A percentile compares a stretch with the other conserved stretches of the same genome.
phyloP scores from a whole-genome alignment of 2,797 vertebrate species.

The Ispidina lecontei region DNA sequence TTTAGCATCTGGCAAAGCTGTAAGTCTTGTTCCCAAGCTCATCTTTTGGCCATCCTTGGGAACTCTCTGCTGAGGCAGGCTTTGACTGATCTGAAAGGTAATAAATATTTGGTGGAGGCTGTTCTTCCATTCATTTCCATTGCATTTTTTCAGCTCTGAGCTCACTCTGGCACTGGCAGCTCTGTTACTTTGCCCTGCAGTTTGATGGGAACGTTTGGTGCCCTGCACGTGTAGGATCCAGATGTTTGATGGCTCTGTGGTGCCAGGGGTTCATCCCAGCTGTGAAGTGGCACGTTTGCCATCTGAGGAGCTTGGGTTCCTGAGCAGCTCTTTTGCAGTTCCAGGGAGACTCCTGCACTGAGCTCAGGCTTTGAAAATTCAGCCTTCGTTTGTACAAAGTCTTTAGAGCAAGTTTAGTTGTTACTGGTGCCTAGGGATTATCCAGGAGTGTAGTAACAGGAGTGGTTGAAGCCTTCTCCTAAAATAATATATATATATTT shows the following conservation, averaged over 20 bases:
- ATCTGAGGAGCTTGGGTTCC: background rate
- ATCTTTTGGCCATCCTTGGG: background rate
- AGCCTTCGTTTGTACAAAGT: background rate
- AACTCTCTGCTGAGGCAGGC: background rate
- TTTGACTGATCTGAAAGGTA: background rate
- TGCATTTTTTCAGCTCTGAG: background rate
- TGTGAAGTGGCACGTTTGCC: background rate
- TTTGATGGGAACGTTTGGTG: background rate
- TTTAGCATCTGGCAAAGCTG: background rate
- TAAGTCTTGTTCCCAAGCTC: background rate
- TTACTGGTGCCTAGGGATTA: background rate
- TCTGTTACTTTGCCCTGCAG: background rate
- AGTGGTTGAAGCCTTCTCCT: background rate
- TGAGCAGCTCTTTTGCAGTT: background rate
- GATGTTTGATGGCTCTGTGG: background rate
- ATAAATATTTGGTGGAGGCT: background rate
- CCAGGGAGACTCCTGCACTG: background rate
- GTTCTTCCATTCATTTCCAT: background rate
- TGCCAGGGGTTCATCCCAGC: background rate
- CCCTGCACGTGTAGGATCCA: background rate
- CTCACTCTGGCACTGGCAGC: background rate
- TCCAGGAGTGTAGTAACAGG: background rate
- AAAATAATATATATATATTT: background rate
- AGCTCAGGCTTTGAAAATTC: background rate
- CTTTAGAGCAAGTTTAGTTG: background rate